Percentiles rank a stretch among this genome's conserved stretches.
Conservation (phyloP, 2,888 invertebrate species). For the Amphiduros pacificus region DNA sequence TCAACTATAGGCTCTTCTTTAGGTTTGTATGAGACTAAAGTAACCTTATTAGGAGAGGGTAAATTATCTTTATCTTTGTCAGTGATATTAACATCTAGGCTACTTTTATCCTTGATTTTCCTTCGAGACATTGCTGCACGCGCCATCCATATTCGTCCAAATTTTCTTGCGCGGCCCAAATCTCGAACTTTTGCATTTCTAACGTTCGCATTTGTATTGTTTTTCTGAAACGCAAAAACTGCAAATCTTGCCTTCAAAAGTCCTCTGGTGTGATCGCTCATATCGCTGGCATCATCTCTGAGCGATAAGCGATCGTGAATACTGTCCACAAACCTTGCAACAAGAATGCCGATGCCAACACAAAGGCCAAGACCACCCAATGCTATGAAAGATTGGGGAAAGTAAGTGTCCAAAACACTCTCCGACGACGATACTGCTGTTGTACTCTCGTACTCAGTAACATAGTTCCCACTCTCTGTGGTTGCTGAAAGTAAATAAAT, state of each 20-base stretch:
- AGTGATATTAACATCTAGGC: too few species aligned
- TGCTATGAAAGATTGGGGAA: background rate
- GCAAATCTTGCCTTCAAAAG: background rate
- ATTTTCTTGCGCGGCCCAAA: background rate
- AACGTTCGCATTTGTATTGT: background rate
- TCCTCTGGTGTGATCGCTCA: background rate
- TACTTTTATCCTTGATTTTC: too few species aligned
- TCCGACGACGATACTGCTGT: too few species aligned
- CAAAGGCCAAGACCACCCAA: background rate
- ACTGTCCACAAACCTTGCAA: background rate
- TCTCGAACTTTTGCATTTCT: background rate
- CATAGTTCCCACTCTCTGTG: too few species aligned
- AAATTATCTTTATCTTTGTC: too few species aligned
- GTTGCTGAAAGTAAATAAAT: too few species aligned
- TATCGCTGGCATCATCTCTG: background rate
- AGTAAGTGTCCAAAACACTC: background rate
- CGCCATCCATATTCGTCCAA: background rate
- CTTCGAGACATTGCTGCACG: background rate
- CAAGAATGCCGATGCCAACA: background rate
- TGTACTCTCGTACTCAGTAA: too few species aligned
- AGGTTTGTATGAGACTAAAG: background rate
- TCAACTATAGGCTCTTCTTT: too few species aligned
- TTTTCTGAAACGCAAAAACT: background rate
- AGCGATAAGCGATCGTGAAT: background rate
- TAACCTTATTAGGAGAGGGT: too few species aligned